Percentiles rank a stretch among this genome's conserved stretches.
Evolutionary conservation across 2,888 invertebrate genomes (phyloP).

Genomic region (Phyllotreta cruciferae): DNA sequence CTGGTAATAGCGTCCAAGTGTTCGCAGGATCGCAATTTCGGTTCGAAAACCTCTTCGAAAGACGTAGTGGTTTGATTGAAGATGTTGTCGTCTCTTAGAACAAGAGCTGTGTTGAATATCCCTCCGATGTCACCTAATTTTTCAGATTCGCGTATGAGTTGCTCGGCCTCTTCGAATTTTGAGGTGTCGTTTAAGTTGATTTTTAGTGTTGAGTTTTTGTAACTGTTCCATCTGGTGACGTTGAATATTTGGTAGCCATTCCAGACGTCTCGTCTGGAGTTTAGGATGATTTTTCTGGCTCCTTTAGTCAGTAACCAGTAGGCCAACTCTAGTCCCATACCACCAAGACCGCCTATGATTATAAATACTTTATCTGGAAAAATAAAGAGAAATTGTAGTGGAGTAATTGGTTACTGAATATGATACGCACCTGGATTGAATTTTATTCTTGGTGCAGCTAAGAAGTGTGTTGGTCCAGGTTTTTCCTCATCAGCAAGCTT

Average conservation of each 20-base stretch:
- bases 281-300: conserved; percentile 65
- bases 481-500: conserved; percentile 49
- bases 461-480: conserved; percentile 15
- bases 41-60: conserved; percentile 63
- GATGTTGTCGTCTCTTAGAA: conserved; percentile 63
- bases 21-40: conserved; percentile 67
- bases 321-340: conserved; percentile 71
- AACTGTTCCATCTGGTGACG: conserved; percentile 45
- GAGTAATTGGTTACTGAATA: background rate
- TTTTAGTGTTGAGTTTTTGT: conserved; percentile 51
- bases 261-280: conserved; percentile 65
- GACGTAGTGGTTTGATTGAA: conserved; percentile 63
- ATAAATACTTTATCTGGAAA: conserved; percentile 41
- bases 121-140: conserved; percentile 65
- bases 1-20: conserved; percentile 66
- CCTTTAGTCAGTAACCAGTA: conserved; percentile 67
- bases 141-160: conserved; percentile 57
- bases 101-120: conserved; percentile 56
- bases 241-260: conserved; percentile 67
- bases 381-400: background rate
- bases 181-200: conserved; percentile 58
- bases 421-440: conserved; percentile 48
- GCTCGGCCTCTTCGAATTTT: conserved; percentile 55
- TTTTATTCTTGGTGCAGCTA: conserved; percentile 35
- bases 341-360: conserved; percentile 66